A percentile compares a stretch with the other conserved stretches of the same genome.
phyloP scores from a whole-genome alignment of 2,797 vertebrate genomes.

The Platyrinchus mystaceus region DNA sequence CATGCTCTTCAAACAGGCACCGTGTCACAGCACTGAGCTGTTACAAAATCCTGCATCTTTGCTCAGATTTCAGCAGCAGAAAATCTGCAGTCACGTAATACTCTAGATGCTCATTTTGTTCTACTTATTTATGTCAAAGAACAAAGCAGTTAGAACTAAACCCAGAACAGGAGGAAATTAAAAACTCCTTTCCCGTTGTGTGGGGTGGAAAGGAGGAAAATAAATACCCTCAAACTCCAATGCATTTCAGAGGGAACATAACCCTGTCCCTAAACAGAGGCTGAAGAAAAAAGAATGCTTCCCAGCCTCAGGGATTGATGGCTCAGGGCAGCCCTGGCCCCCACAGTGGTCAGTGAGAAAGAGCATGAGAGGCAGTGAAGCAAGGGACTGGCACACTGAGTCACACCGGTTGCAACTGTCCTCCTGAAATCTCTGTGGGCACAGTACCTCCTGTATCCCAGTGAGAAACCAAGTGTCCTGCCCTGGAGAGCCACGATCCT shows the following conservation, averaged over 20 bases:
- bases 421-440: neutral
- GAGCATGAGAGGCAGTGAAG: neutral
- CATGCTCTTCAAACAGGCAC: neutral
- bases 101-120: conserved; percentile 38
- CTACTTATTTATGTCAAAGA: conserved; percentile 8
- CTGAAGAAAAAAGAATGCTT: neutral
- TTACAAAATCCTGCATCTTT: neutral
- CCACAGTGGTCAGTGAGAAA: neutral
- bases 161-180: neutral
- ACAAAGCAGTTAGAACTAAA: conserved; percentile 1
- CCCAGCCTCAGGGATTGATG: neutral
- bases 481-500: neutral
- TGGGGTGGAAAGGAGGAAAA: neutral
- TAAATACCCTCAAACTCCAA: neutral
- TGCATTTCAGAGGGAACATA: neutral
- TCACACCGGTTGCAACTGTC: neutral
- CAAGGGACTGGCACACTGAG: neutral
- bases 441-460: neutral
- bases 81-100: conserved; percentile 8
- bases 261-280: neutral
- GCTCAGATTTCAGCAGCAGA: conserved; percentile 38
- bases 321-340: neutral
- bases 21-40: neutral
- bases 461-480: neutral
- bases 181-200: neutral